Evolutionary conservation across 2,113 vertebrate genomes (phyloP).

Genomic region (Rhinopomastus cyanomelas): DNA sequence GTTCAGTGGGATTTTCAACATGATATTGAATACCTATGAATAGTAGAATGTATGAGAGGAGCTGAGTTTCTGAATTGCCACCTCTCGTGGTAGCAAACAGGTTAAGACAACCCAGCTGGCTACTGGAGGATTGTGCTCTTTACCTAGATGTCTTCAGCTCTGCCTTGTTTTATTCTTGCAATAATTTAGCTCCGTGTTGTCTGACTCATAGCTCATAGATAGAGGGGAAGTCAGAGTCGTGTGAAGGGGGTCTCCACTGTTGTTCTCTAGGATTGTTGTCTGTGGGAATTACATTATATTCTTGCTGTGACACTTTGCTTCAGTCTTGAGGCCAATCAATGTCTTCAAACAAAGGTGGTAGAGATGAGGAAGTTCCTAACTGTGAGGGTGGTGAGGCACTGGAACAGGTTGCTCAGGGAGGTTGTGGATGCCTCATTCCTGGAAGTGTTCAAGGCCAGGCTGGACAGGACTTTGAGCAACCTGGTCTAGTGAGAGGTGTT

Average conservation of each 20-base stretch:
- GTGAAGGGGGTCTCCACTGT: background rate
- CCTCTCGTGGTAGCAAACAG: background rate
- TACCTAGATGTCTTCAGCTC: background rate
- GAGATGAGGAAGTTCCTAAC: too few relatives aligned
- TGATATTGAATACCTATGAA: background rate
- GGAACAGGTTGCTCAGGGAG: too few relatives aligned
- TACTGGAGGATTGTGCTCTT: background rate
- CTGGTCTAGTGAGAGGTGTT: too few relatives aligned
- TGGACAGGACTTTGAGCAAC: too few relatives aligned
- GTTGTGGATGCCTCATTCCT: too few relatives aligned
- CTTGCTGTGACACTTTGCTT: background rate
- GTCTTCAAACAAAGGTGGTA: too few relatives aligned
- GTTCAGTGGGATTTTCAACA: background rate
- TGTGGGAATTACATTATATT: background rate
- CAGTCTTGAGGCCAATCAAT: background rate
- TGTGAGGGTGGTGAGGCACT: too few relatives aligned
- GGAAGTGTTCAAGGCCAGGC: too few relatives aligned
- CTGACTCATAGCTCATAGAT: background rate
- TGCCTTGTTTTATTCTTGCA: background rate
- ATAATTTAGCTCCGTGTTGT: rapidly evolving
- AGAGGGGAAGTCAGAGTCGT: background rate
- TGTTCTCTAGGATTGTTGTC: background rate
- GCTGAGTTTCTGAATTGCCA: background rate
- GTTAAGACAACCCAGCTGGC: background rate
- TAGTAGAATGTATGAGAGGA: background rate